A percentile compares a stretch with the other conserved stretches of the same genome.
Evolutionary conservation across 2,888 invertebrate genomes (phyloP).

Genomic region (Tribolium freemani): DNA sequence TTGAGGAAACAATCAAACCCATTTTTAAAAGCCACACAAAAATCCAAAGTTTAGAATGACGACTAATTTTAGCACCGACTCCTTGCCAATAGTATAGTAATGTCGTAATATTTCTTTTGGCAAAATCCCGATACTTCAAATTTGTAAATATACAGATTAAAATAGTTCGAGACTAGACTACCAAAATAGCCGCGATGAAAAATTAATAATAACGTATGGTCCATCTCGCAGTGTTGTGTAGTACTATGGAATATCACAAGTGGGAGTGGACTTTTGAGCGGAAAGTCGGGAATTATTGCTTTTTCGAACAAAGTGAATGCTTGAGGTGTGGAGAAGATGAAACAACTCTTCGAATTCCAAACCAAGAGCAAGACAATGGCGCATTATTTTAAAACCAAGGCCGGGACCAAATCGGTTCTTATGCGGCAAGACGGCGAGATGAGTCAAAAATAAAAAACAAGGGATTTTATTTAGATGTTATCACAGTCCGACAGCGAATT

Average conservation of each 20-base stretch:
- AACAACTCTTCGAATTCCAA: background rate
- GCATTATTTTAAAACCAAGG: background rate
- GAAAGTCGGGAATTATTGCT: background rate
- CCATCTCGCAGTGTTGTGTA: background rate
- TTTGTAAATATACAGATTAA: constrained; percentile 29
- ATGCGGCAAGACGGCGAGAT: background rate
- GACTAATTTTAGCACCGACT: constrained; percentile 37
- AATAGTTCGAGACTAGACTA: constrained; percentile 23
- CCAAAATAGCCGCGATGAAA: background rate
- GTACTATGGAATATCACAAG: too few relatives aligned
- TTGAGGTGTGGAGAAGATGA: background rate
- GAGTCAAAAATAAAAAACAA: background rate
- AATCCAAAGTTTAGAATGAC: constrained; percentile 46
- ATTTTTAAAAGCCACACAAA: constrained; percentile 12
- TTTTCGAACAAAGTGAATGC: background rate
- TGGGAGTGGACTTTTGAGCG: background rate
- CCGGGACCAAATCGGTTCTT: background rate
- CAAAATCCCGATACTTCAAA: constrained; percentile 12
- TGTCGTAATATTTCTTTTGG: constrained; percentile 31
- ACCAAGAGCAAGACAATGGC: background rate
- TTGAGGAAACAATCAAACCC: background rate
- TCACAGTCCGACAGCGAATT: background rate
- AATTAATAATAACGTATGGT: background rate
- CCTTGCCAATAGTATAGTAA: constrained; percentile 33
- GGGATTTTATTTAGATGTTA: background rate